phyloP scores from a whole-genome alignment of 2,888 invertebrate genomes.

The Cancer borealis region DNA sequence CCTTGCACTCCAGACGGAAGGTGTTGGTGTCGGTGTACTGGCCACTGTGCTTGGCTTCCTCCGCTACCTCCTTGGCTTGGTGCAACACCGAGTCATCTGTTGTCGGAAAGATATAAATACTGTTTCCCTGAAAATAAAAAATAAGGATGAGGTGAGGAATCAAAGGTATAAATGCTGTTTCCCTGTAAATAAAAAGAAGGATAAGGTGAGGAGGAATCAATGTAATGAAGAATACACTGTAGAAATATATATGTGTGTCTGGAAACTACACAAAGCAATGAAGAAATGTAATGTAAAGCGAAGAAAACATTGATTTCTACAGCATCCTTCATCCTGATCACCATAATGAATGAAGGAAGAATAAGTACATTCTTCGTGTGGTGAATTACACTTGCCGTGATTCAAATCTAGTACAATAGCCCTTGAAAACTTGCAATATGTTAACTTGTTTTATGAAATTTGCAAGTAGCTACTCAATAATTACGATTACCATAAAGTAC shows the following conservation, averaged over 20 bases:
- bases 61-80: slow-evolving; percentile 91
- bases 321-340: not conserved
- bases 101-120: slow-evolving; percentile 61
- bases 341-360: not conserved
- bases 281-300: not conserved
- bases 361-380: not conserved
- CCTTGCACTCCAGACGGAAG: slow-evolving; percentile 72
- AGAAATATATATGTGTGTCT: not conserved
- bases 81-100: slow-evolving; percentile 85
- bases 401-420: not conserved
- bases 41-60: slow-evolving; percentile 88
- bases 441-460: too few species aligned
- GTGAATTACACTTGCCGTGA: not conserved
- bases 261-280: not conserved
- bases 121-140: slow-evolving; percentile 51
- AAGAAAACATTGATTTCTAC: not conserved
- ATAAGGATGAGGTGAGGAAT: not conserved
- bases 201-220: not conserved
- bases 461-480: too few species aligned
- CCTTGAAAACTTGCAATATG: not conserved
- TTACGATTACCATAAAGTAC: not conserved
- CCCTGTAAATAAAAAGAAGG: slow-evolving; percentile 46
- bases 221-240: too few species aligned
- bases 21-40: slow-evolving; percentile 73
- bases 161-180: not conserved